Base-by-base conservation (phyloP, 92 coral and sea anemone genomes). In the Phenganax subtilis region DNA sequence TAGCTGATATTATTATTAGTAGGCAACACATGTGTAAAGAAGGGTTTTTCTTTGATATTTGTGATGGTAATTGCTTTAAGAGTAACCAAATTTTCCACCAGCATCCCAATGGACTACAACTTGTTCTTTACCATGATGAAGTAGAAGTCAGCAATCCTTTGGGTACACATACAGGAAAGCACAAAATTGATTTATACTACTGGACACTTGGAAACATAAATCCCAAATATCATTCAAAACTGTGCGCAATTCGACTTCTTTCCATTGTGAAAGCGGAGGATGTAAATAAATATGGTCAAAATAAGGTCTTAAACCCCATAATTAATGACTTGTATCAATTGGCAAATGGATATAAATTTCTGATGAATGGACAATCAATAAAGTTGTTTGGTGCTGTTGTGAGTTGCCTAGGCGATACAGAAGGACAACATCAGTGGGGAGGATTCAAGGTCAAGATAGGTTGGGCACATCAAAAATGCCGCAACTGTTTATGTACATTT, bases 381-480 rank as follows among this genome's bases (percentile, higher is more conserved):
- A n/a, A 70, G 51, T 25, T 70, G 54, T 70, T 70, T 16, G 75
- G 75, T 25, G 75, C 75, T 70, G 75, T 70, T 70, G 75, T 70
- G 75, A 70, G 75, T 25, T 62, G 69, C 27, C 10, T 62, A 3
- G 69, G 69, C 3, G 69, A 62, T 12, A 62, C 69, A 6, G 69
- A 6, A 62, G 69, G 69, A 1, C 69, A 62, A 62, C 69, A 62
- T 62, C 69, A 62, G 15, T 62, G 69, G 69, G 69, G 69, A 1
- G 28, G 69, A 1, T 62, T 62, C 69, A 75, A 75, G 57, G 80
- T 55, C 51, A 75, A 51, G 12, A 52, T 75, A 12, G 64, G 66
- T 6, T 54, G 80, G 80, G 80, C 80, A 10, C 64, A 27, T 57
- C 80, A 75, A 17, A 75, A 75, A 56, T 75, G 66, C 16, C 80